Percentiles rank a stretch among this genome's conserved stretches.
Evolutionary conservation across 2,888 invertebrate genomes (phyloP).

Genomic region (Dione juno): DNA sequence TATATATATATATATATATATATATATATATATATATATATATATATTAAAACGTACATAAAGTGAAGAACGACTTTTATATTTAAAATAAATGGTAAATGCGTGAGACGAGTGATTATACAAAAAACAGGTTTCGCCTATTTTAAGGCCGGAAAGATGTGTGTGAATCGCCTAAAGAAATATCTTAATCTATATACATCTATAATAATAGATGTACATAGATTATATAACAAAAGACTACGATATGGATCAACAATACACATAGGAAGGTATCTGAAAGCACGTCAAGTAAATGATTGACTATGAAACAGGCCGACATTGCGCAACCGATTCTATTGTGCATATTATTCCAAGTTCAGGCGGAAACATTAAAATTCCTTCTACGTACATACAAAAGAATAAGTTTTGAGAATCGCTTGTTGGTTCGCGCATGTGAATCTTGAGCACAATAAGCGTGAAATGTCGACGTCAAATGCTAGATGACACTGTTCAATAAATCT

Average conservation of each 20-base stretch:
- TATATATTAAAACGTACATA: too few species aligned
- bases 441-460: conserved; percentile 62
- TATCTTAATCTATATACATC: too few species aligned
- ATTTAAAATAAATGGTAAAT: too few species aligned
- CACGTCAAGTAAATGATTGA: conserved; percentile 53
- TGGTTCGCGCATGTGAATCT: conserved; percentile 74
- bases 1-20: too few species aligned
- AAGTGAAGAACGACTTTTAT: too few species aligned
- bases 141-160: neutral
- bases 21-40: too few species aligned
- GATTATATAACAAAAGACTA: conserved; percentile 33
- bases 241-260: conserved; percentile 32
- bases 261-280: conserved; percentile 32
- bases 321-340: conserved; percentile 70
- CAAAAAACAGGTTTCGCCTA: neutral
- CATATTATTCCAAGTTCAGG: conserved; percentile 72
- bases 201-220: neutral
- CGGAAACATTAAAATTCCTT: conserved; percentile 82
- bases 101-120: neutral
- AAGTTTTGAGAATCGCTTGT: conserved; percentile 77
- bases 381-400: conserved; percentile 79
- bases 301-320: conserved; percentile 62
- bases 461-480: conserved; percentile 54
- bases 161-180: neutral
- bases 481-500: conserved; percentile 16